Base-by-base conservation (phyloP, 2,888 invertebrate species). In the Cephus sareptanus region DNA sequence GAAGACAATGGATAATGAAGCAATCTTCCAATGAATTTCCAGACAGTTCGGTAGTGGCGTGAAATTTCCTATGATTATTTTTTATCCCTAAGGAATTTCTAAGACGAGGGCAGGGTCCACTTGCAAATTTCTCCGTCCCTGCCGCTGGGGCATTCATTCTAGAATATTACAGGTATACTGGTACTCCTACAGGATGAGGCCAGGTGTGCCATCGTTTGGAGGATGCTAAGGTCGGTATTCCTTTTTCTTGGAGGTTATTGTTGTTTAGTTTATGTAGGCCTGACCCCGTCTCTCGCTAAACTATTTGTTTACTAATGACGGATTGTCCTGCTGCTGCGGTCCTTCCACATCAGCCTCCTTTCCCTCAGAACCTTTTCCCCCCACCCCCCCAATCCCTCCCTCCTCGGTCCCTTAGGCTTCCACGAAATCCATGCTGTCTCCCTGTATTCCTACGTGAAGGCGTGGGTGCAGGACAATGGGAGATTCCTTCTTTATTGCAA, bases 271-370 rank as follows among this genome's bases (percentile, higher is more conserved):
- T 88, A 87, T 84, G 85, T 86, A 87, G 88, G 84, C 85, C 85
- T 80, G 85, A 79, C 83, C 86, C 84, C 79, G 81, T 79, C 83
- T 82, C 81, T 84, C 84, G 84, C 86, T 86, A 85, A 88, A 89
- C 88, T 89, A 88, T 89, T 89, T 89, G 87, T 89, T 89, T 89
- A 89, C 88, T 89, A 89, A 89, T 89, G 89, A 89, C 88, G 87
- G 85, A 89, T 89, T 89, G 88, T 89, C 87, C 88, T 78, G 85
- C 75, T 76, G 73, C 75, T 77, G 11, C 75, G 77, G 77, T 75
- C 77, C 74, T 75, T 75, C 75, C 74, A 69, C 37, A 40, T 34
- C 71, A 71, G 71, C 34, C 15, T 33, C 37, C 34, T 71, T 71
- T 70, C 37, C 69, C 76, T 35, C 40, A 30, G 34, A 75, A 37